Conservation (phyloP, 2,797 vertebrate species). For the Poecilia picta region DNA sequence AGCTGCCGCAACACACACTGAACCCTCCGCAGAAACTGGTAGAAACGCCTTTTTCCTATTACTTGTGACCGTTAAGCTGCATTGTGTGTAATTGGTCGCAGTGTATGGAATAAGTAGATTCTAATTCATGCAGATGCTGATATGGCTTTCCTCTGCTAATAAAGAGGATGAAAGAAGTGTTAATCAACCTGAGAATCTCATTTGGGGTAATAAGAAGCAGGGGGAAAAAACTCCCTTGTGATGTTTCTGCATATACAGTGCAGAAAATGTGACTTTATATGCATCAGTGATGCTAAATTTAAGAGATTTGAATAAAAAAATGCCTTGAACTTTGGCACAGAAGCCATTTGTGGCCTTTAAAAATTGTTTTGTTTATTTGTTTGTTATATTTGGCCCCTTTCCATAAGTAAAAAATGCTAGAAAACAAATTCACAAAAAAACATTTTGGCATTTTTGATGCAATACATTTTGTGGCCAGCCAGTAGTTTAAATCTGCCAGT, state of each 20-base stretch:
- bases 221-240: conserved; percentile 52
- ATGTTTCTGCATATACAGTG: conserved; percentile 21
- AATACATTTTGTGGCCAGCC: too few species aligned
- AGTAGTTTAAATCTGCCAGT: too few species aligned
- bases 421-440: too few species aligned
- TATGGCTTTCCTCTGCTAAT: conserved; percentile 63
- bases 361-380: not conserved
- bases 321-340: not conserved
- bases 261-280: conserved; percentile 11
- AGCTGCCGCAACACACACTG: conserved; percentile 51
- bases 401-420: too few species aligned
- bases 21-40: conserved; percentile 67
- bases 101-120: conserved; percentile 68
- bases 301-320: not conserved
- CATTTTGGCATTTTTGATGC: too few species aligned
- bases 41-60: conserved; percentile 71
- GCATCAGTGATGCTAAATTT: conserved; percentile 11
- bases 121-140: conserved; percentile 65
- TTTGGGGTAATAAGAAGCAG: conserved; percentile 63
- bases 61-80: conserved; percentile 58
- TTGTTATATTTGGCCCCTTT: too few species aligned
- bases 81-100: conserved; percentile 65
- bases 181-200: conserved; percentile 76
- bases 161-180: conserved; percentile 76
- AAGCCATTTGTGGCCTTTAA: not conserved